These are phyloP conservation scores for Meriones psammophilus DNA, from an alignment of 2,797 vertebrate species.

Conservation along the genomic window DNA sequence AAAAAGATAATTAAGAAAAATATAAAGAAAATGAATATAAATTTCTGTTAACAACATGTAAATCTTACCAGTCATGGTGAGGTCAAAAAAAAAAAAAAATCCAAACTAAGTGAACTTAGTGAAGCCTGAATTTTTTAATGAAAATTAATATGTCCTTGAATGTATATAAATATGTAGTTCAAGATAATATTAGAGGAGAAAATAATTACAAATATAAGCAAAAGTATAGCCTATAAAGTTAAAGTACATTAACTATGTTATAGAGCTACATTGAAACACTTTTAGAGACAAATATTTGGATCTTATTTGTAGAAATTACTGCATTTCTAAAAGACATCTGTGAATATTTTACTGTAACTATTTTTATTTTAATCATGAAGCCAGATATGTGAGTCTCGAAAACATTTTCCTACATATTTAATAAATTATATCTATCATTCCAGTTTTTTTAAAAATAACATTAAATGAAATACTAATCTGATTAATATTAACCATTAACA, in stretches of 20 bases:
- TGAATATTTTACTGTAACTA: neutral
- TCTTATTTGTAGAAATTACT: slow-evolving; percentile 46
- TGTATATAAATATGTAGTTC: neutral
- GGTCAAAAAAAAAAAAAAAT: neutral
- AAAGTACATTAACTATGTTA: slow-evolving; percentile 1
- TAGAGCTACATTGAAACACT: neutral
- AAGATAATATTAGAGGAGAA: neutral
- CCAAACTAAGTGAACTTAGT: neutral
- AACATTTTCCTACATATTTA: neutral
- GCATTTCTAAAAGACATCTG: slow-evolving; percentile 2
- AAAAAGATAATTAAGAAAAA: neutral
- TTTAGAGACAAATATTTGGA: neutral
- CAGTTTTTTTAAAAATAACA: slow-evolving; percentile 50
- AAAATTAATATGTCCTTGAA: neutral
- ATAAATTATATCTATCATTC: slow-evolving; percentile 30
- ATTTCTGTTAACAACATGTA: slow-evolving; percentile 30
- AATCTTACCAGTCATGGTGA: neutral
- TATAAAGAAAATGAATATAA: neutral
- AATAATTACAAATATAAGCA: neutral
- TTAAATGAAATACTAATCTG: slow-evolving; percentile 13
- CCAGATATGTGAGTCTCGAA: neutral
- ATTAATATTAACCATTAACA: slow-evolving; percentile 3
- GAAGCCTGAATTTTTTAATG: neutral
- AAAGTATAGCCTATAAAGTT: neutral
- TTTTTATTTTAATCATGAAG: slow-evolving; percentile 52